Evolutionary conservation across 2,888 invertebrate species (phyloP), one percentile per base, ranked within the genome.

Genomic region (Amblyteles armatorius): DNA sequence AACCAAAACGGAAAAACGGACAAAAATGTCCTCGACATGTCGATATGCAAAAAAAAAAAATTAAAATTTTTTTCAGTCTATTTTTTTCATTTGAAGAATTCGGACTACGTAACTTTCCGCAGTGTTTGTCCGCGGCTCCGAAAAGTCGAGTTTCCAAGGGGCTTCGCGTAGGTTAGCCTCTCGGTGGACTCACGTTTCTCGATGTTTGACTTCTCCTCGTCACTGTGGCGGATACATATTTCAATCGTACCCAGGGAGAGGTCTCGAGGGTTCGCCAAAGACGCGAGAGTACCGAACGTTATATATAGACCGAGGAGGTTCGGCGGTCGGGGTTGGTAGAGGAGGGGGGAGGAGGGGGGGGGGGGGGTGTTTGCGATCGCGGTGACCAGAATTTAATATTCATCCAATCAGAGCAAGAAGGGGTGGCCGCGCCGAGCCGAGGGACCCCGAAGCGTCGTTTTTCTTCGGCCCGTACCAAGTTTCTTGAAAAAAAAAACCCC

Each of bases 301-400:
- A 69, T 77, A 73, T 77, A 63, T 84, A 86, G 82, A 65, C 80
- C 52, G 55, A 79, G 78, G 52, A 60, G 40, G 79, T 40, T 40
- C 6, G 40, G 40, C 11, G 40, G 40, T 40, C 40, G 40, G 40
- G 26, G 0, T 26, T 26, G 26, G 26, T 3, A 9, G 36, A 0
- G 36, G 73, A 69, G 74, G 81, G 73, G 79, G 88, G 0, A 19
- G 69, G 33, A 50, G 55, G 48, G 74, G 69, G 82, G 76, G 76
- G 71, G 81, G 73, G 79, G 87, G 88, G 91, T 93, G 93, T 92
- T 93, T 93, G 91, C 92, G 84, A 36, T 83, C 73, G 83, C 67
- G 89, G 92, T 93, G 92, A 93, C 93, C 92, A 91, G 89, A 92
- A 93, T 93, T 93, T 92, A 92, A 93, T 93, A 93, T 93, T 93